Conservation (phyloP, 2,797 vertebrate species). For the Pangasius larnaudii region DNA sequence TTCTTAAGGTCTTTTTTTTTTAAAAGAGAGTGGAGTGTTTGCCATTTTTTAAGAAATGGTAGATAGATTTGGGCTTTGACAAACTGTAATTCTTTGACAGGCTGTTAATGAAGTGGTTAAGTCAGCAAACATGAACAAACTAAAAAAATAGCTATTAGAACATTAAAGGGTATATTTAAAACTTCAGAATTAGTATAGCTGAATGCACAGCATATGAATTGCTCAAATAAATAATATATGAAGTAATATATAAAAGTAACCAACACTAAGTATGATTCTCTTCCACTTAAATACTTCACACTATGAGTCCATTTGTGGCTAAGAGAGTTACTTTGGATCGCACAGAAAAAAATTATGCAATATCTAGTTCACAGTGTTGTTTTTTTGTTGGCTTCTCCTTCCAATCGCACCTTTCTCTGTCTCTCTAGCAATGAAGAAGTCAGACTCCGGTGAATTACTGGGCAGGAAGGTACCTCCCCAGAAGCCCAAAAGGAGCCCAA, state of each 20-base stretch:
- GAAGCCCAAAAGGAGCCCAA: constrained; percentile 89
- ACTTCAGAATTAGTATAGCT: not conserved
- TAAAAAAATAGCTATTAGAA: not conserved
- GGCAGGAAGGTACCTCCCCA: constrained; percentile 86
- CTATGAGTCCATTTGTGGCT: not conserved
- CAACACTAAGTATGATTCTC: not conserved
- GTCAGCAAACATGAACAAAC: not conserved
- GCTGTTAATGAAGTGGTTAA: not conserved
- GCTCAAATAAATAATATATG: not conserved
- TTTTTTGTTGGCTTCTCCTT: not conserved
- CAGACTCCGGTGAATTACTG: constrained; percentile 75
- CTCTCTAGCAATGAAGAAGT: constrained; percentile 82
- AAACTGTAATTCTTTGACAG: not conserved
- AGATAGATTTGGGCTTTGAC: not conserved
- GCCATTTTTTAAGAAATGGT: not conserved
- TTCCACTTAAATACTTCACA: not conserved
- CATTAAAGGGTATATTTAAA: not conserved
- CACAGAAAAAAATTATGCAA: not conserved
- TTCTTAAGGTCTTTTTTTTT: not conserved
- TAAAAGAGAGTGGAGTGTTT: not conserved
- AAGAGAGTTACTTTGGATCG: not conserved
- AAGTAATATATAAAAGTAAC: not conserved
- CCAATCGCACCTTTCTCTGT: constrained; percentile 2
- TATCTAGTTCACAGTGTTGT: not conserved
- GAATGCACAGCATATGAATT: not conserved